Percentiles rank a stretch among this genome's conserved stretches.
phyloP scores from a whole-genome alignment of 30 jellyfish, hydroid and myxozoan genomes.

The Rhopilema esculentum region DNA sequence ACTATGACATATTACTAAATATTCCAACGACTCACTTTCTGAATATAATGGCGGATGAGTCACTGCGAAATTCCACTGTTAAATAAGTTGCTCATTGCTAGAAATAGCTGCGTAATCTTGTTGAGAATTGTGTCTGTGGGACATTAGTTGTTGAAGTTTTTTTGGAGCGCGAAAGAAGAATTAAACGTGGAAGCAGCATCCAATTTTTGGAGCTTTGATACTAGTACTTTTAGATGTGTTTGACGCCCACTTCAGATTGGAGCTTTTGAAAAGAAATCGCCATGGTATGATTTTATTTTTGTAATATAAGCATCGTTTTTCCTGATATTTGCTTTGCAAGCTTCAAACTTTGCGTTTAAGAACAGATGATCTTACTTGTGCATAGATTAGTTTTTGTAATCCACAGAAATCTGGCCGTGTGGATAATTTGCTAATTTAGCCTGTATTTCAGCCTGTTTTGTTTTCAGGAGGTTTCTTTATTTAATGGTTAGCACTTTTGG shows the following conservation, averaged over 20 bases:
- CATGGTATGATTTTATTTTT: neutral
- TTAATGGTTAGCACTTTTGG: neutral
- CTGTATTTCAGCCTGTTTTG: neutral
- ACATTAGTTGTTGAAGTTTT: neutral
- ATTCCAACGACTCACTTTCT: conserved; percentile 64
- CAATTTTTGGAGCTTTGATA: neutral
- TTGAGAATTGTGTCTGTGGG: neutral
- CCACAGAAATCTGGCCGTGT: neutral
- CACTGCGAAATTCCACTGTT: conserved; percentile 21
- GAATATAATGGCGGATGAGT: conserved; percentile 58
- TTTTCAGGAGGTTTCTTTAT: neutral
- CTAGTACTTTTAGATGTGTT: neutral
- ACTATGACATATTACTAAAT: neutral
- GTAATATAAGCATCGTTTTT: neutral
- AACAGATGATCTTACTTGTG: neutral
- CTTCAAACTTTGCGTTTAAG: neutral
- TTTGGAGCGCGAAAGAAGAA: neutral
- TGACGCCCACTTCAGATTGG: neutral
- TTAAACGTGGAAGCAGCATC: neutral
- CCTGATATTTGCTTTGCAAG: neutral
- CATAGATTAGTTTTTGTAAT: neutral
- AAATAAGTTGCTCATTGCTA: conserved; percentile 1
- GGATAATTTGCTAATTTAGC: neutral
- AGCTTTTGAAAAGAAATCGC: neutral
- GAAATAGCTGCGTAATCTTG: neutral